These are phyloP conservation scores for Callorhinus ursinus DNA, from an alignment of 2,113 vertebrate genomes.

Conservation along the genomic window DNA sequence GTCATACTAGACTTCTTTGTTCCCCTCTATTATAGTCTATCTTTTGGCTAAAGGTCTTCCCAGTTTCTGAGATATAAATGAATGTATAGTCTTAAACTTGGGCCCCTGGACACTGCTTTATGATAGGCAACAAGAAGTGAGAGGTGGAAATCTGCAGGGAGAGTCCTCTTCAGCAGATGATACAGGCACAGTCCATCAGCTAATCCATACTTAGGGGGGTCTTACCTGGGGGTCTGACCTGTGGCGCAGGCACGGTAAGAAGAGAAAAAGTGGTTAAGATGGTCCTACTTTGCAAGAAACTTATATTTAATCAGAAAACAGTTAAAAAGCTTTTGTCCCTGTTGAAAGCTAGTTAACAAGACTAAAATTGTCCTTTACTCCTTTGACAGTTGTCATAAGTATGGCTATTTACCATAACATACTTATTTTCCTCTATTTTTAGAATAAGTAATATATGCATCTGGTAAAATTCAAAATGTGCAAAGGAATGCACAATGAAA, in stretches of 20 bases:
- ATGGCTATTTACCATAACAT: background rate
- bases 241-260: background rate
- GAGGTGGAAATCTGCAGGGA: background rate
- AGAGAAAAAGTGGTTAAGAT: background rate
- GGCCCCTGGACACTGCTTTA: background rate
- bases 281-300: background rate
- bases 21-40: background rate
- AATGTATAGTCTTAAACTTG: background rate
- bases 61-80: background rate
- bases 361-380: background rate
- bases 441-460: background rate
- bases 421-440: background rate
- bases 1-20: background rate
- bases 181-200: background rate
- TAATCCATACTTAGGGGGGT: background rate
- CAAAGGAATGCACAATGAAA: background rate
- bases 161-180: background rate
- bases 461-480: background rate
- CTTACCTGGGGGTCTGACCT: accelerated
- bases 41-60: constrained; percentile 25
- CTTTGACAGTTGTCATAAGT: background rate
- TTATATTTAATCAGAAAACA: background rate
- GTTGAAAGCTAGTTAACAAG: background rate
- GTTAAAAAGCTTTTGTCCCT: background rate
- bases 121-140: background rate